These are phyloP conservation scores for Melitaea athalia DNA, from an alignment of 2,888 invertebrate species.

Conservation along the genomic window DNA sequence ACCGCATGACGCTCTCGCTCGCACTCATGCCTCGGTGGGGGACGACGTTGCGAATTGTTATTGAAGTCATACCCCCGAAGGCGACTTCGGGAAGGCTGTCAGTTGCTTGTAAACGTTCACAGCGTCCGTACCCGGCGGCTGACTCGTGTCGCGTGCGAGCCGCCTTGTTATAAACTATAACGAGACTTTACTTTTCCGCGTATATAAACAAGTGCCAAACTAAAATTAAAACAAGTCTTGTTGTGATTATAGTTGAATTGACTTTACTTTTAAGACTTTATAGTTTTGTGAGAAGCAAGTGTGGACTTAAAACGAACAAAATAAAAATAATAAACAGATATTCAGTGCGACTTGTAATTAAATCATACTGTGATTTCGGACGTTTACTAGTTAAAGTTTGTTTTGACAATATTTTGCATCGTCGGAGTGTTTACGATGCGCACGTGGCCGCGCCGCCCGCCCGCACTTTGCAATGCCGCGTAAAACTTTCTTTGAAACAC, in stretches of 20 bases:
- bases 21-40: slow-evolving; percentile 78
- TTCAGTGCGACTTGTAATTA: slow-evolving; percentile 23
- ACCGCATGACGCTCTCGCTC: slow-evolving; percentile 75
- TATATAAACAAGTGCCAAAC: slow-evolving; percentile 72
- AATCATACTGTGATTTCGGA: slow-evolving; percentile 34
- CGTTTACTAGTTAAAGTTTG: slow-evolving; percentile 40
- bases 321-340: slow-evolving; percentile 50
- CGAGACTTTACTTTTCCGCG: slow-evolving; percentile 51
- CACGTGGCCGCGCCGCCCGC: slow-evolving; percentile 71
- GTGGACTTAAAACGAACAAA: slow-evolving; percentile 48
- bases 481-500: slow-evolving; percentile 77
- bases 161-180: slow-evolving; percentile 62
- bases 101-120: slow-evolving; percentile 80
- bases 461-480: slow-evolving; percentile 74
- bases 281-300: slow-evolving; percentile 51
- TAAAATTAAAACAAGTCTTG: slow-evolving; percentile 50
- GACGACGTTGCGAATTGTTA: slow-evolving; percentile 83
- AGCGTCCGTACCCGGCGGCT: slow-evolving; percentile 76
- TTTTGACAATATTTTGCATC: slow-evolving; percentile 34
- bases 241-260: slow-evolving; percentile 61
- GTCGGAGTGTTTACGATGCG: slow-evolving; percentile 70
- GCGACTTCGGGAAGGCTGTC: slow-evolving; percentile 82
- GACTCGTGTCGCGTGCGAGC: slow-evolving; percentile 59
- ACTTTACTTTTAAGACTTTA: slow-evolving; percentile 43
- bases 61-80: slow-evolving; percentile 83